Conservation (phyloP, 2,113 vertebrate genomes). For the Riparia riparia region DNA sequence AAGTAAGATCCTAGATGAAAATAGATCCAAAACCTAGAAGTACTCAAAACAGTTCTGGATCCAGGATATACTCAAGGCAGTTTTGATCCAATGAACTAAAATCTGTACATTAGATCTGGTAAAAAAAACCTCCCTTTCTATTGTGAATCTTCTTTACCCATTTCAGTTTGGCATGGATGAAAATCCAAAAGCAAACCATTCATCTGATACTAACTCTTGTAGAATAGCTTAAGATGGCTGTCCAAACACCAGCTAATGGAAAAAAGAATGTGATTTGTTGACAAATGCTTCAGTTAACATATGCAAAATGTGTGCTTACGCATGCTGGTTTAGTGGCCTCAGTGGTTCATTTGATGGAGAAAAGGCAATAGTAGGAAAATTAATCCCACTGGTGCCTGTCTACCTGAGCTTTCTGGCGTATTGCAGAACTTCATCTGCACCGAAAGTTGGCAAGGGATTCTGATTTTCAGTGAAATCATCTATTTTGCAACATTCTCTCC, state of each 20-base stretch:
- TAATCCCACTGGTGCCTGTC: constrained; percentile 70
- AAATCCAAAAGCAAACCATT: constrained; percentile 26
- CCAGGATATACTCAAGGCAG: not conserved
- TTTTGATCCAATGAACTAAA: not conserved
- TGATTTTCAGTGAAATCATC: constrained; percentile 15
- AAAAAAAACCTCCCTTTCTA: not conserved
- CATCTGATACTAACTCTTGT: constrained; percentile 27
- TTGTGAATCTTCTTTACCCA: not conserved
- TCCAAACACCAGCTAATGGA: constrained; percentile 60
- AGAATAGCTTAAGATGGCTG: constrained; percentile 53
- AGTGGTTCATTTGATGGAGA: constrained; percentile 43
- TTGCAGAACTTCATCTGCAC: constrained; percentile 46
- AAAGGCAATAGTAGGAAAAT: constrained; percentile 53
- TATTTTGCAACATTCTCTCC: constrained; percentile 34
- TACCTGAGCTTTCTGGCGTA: constrained; percentile 69
- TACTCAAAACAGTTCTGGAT: not conserved
- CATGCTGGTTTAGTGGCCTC: not conserved
- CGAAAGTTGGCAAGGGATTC: constrained; percentile 53
- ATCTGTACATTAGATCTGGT: not conserved
- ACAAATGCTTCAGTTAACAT: constrained; percentile 69
- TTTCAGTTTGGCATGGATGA: not conserved
- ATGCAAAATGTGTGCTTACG: constrained; percentile 22
- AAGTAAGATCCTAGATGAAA: not conserved
- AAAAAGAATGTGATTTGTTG: constrained; percentile 69
- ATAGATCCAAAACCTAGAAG: not conserved